These are phyloP conservation scores for Drosophila saltans DNA, from an alignment of 1,140 invertebrate genomes.

Conservation along the genomic window DNA sequence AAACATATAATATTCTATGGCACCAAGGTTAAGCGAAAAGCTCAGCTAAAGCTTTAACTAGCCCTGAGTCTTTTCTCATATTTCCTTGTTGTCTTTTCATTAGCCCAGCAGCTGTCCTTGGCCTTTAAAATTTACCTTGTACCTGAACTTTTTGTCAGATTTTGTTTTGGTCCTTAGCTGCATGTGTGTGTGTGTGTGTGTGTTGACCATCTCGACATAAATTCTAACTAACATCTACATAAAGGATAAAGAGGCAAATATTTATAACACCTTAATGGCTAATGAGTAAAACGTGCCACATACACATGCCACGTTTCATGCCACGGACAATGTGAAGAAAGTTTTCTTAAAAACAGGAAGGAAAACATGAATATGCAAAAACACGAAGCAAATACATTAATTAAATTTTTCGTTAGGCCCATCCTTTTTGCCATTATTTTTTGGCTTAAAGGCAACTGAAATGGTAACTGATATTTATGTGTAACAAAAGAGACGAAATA, in stretches of 20 bases:
- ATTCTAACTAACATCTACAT: slow-evolving; percentile 65
- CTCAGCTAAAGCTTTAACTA: slow-evolving; percentile 4
- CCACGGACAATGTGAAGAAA: slow-evolving; percentile 13
- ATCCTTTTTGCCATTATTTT: no score
- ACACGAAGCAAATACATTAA: slow-evolving; percentile 79
- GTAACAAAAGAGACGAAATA: slow-evolving; percentile 38
- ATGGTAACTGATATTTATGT: background rate
- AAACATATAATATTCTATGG: background rate
- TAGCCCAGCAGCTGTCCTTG: slow-evolving; percentile 56
- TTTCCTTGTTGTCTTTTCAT: slow-evolving; percentile 56
- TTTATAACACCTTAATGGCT: slow-evolving; percentile 76
- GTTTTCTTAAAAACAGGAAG: slow-evolving; percentile 25
- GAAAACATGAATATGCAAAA: slow-evolving; percentile 78
- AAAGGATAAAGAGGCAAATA: slow-evolving; percentile 39
- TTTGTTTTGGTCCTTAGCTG: background rate
- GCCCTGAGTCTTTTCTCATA: slow-evolving; percentile 12
- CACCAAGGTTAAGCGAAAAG: slow-evolving; percentile 7
- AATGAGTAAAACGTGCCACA: slow-evolving; percentile 77
- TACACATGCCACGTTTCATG: slow-evolving; percentile 33
- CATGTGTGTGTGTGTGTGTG: background rate
- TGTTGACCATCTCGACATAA: slow-evolving; percentile 53
- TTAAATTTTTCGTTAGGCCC: slow-evolving; percentile 63
- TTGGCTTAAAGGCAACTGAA: slow-evolving; percentile 39
- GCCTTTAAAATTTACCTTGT: slow-evolving; percentile 49
- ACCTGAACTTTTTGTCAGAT: slow-evolving; percentile 50